Percentiles rank a stretch among this genome's conserved stretches.
phyloP scores from a whole-genome alignment of 92 coral and sea anemone genomes.

The Bergia puertoricense region DNA sequence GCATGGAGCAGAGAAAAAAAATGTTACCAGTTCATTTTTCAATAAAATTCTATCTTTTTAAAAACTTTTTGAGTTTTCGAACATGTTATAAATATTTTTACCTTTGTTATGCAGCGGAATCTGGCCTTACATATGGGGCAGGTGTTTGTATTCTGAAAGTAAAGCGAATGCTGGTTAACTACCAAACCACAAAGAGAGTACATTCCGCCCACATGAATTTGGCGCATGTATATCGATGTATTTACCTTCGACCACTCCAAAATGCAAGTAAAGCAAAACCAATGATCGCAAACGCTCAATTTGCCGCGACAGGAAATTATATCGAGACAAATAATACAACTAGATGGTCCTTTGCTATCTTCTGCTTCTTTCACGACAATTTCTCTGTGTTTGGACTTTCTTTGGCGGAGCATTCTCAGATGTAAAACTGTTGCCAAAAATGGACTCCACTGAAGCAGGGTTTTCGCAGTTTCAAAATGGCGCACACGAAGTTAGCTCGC shows the following conservation, averaged over 20 bases:
- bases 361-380: slow-evolving; percentile 25
- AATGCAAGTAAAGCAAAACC: slow-evolving; percentile 96
- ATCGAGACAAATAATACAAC: slow-evolving; percentile 94
- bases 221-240: neutral
- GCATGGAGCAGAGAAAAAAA: neutral
- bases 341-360: slow-evolving; percentile 50
- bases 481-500: slow-evolving; percentile 68
- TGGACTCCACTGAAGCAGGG: slow-evolving; percentile 1
- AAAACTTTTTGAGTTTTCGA: no score
- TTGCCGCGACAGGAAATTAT: slow-evolving; percentile 89
- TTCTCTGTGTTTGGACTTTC: slow-evolving; percentile 53
- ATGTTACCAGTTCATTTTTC: neutral
- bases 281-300: slow-evolving; percentile 90
- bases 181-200: neutral
- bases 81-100: slow-evolving; percentile 36
- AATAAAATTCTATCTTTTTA: no score
- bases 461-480: slow-evolving; percentile 60
- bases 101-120: slow-evolving; percentile 98
- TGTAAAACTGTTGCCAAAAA: slow-evolving; percentile 6
- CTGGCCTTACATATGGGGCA: slow-evolving; percentile 96
- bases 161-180: slow-evolving; percentile 22
- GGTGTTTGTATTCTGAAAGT: slow-evolving; percentile 90
- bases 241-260: slow-evolving; percentile 97
- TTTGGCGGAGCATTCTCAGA: slow-evolving; percentile 44
- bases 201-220: neutral